Base-by-base conservation (phyloP, 1,140 invertebrate genomes). In the Drosophila yakuba region DNA sequence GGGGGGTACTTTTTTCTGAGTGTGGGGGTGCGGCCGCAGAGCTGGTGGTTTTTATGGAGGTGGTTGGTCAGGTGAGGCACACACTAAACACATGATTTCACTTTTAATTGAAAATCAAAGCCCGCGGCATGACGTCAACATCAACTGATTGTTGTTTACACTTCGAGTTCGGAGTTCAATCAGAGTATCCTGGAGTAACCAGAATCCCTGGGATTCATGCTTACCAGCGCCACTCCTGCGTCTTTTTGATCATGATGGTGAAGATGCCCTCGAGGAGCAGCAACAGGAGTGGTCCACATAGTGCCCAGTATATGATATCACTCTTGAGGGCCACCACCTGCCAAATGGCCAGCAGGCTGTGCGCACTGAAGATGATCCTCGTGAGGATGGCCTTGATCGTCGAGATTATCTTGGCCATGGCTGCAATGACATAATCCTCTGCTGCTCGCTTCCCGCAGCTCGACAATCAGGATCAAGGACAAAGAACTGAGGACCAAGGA, bases 151-250 rank as follows among this genome's bases (percentile, higher is more conserved):
- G 72, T 91, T 91, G 90, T 91, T 91, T 91, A 91, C 90, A 76
- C 80, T 90, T 36, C 3, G 23, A 11, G 43, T 50, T 43, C 43
- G 28, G 17, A n/a, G 44, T 23, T 17, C 47, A 38, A 35, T 59
- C 8, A 47, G 14, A 64, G 64, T 20, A 20, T 12, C 14, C 38
- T 39, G 51, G 12, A 50, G 15, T n/a, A 41, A n/a, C 38, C 1
- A 20, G 36, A 7, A 17, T 11, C 2, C 4, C 1, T n/a, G 0
- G 1, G 4, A 0, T 39, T 4, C 5, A 10, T 41, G 0, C 80
- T 94, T 93, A 97, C 96, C 96, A 97, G 93, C 97, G 97, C 96
- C 96, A 97, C 91, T 97, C 96, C 80, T 97, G 96, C 81, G 95
- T 97, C 76, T 96, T 95, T 81, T 97, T 97, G 67, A 97, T 97